phyloP scores from a whole-genome alignment of 2,888 invertebrate species.

The Orchestes rusci region DNA sequence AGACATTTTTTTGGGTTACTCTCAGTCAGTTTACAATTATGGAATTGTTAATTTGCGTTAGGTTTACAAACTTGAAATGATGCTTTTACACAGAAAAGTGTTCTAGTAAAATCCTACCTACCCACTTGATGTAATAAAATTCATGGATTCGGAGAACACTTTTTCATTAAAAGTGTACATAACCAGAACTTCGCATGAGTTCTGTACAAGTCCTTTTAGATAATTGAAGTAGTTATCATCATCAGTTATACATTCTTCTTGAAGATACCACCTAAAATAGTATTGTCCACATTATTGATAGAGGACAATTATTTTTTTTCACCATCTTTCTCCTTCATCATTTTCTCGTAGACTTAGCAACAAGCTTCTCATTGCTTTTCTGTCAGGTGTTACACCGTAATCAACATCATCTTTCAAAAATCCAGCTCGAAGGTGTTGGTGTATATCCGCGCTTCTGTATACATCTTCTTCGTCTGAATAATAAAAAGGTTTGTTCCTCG shows the following conservation, averaged over 20 bases:
- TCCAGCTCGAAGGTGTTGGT: too few species aligned
- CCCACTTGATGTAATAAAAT: constrained; percentile 18
- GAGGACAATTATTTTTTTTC: background rate
- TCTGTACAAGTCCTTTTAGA: constrained; percentile 13
- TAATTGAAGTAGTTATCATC: constrained; percentile 22
- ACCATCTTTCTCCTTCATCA: constrained; percentile 11
- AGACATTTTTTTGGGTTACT: too few species aligned
- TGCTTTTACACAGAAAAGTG: too few species aligned
- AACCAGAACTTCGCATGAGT: constrained; percentile 14
- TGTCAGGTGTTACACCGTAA: background rate
- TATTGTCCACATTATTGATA: background rate
- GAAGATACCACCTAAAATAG: constrained; percentile 19
- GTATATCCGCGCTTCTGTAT: too few species aligned
- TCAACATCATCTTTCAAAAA: constrained; percentile 20
- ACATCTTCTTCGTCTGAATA: too few species aligned
- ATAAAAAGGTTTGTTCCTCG: too few species aligned
- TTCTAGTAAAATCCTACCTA: too few species aligned
- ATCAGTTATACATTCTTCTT: constrained; percentile 12
- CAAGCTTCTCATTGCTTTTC: constrained; percentile 9
- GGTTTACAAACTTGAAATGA: too few species aligned
- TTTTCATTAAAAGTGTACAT: constrained; percentile 22
- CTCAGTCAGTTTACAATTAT: too few species aligned
- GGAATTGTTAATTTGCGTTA: too few species aligned
- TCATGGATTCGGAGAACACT: constrained; percentile 15
- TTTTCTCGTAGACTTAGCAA: background rate